Percentiles rank a stretch among this genome's conserved stretches.
phyloP scores from a whole-genome alignment of 2,113 vertebrate genomes.

The Eubucco bourcierii region DNA sequence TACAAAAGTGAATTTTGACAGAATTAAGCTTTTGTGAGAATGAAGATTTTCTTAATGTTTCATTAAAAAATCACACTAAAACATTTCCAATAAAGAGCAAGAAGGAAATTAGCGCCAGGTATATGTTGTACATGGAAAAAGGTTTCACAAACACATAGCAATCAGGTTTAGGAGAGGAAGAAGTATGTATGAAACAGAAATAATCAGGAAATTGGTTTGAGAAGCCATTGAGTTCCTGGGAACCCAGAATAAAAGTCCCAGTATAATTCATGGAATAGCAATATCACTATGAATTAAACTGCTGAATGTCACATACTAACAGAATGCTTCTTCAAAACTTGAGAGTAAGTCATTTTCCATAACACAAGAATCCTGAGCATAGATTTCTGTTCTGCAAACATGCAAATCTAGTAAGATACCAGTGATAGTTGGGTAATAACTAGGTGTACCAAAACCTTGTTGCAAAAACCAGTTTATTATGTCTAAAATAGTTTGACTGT shows the following conservation, averaged over 20 bases:
- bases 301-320: not conserved
- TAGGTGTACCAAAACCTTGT: not conserved
- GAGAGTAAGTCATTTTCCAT: not conserved
- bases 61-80: not conserved
- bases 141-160: not conserved
- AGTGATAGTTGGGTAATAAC: not conserved
- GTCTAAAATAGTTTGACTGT: not conserved
- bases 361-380: accelerated
- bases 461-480: not conserved
- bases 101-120: not conserved
- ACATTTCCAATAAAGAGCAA: not conserved
- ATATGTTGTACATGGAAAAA: not conserved
- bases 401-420: not conserved
- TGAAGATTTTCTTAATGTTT: not conserved
- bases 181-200: not conserved
- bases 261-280: not conserved
- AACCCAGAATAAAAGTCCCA: not conserved
- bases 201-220: not conserved
- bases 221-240: not conserved
- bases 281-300: not conserved
- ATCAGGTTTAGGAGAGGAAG: not conserved
- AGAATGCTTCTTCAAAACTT: not conserved
- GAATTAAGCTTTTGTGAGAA: not conserved
- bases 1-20: not conserved
- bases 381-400: not conserved